Evolutionary conservation across 2,888 invertebrate genomes (phyloP).

Genomic region (Malacosoma neustria): DNA sequence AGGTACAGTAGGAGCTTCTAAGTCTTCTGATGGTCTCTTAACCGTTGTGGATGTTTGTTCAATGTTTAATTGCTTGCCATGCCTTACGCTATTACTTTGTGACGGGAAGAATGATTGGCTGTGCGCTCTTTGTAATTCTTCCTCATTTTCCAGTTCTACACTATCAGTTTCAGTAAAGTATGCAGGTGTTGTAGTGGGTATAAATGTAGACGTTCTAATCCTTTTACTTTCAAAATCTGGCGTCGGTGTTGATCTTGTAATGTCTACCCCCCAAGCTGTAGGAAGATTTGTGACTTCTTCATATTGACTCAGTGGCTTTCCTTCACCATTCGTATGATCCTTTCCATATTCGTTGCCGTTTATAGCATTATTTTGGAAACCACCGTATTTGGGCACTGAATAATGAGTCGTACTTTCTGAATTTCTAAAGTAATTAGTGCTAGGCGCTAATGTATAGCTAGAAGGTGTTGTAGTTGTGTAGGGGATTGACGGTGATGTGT

Average conservation of each 20-base stretch:
- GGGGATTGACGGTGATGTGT: conserved; percentile 48
- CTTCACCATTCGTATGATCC: conserved; percentile 49
- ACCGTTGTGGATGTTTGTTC: conserved; percentile 30
- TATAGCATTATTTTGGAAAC: conserved; percentile 58
- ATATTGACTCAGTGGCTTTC: conserved; percentile 62
- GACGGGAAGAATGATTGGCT: conserved; percentile 80
- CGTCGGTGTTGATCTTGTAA: conserved; percentile 33
- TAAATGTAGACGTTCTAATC: conserved; percentile 35
- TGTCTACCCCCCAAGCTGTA: conserved; percentile 58
- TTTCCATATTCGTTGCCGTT: conserved; percentile 40
- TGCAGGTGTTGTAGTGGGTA: conserved; percentile 43
- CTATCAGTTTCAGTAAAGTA: conserved; percentile 57
- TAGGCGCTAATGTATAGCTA: conserved; percentile 55
- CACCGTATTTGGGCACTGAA: conserved; percentile 43
- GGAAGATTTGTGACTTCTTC: conserved; percentile 60
- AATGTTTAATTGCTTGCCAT: conserved; percentile 51
- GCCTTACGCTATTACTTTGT: conserved; percentile 59
- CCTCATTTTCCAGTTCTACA: conserved; percentile 70
- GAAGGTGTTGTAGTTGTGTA: conserved; percentile 42
- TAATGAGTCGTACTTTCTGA: conserved; percentile 41
- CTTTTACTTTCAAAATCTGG: conserved; percentile 59
- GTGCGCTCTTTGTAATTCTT: conserved; percentile 80
- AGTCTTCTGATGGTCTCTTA: conserved; percentile 51
- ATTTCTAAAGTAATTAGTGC: conserved; percentile 32
- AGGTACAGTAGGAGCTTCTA: conserved; percentile 53